These are phyloP conservation scores for Stegophylla sp. DNA, from an alignment of 2,888 invertebrate species.

Conservation along the genomic window DNA sequence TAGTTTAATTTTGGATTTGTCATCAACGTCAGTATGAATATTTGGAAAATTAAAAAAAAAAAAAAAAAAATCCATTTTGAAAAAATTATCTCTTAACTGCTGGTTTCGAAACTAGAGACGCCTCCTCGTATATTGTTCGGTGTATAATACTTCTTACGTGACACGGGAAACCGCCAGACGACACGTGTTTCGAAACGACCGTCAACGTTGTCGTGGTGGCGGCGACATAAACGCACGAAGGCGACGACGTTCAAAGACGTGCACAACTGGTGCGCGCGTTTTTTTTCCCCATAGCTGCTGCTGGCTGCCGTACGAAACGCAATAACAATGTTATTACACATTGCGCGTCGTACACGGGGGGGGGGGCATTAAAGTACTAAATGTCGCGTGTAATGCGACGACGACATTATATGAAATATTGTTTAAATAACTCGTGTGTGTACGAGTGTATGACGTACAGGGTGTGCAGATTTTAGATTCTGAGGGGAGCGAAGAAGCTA, in stretches of 20 bases:
- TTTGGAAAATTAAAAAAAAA: no score
- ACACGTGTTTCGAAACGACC: neutral
- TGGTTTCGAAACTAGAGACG: no score
- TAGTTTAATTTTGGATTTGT: no score
- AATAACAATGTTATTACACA: neutral
- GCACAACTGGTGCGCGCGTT: neutral
- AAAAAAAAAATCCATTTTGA: no score
- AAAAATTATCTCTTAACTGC: no score
- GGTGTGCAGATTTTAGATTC: no score
- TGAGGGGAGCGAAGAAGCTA: no score
- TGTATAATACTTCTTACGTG: constrained; percentile 12
- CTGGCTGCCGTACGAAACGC: no score
- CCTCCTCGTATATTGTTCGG: neutral
- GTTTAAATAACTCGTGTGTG: neutral
- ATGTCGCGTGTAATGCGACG: neutral
- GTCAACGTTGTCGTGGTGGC: neutral
- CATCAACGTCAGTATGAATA: no score
- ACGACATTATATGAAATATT: no score
- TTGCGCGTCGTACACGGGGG: neutral
- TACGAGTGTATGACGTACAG: no score
- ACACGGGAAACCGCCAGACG: constrained; percentile 27
- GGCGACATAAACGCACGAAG: neutral
- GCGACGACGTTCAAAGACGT: neutral
- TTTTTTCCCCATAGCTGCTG: neutral
- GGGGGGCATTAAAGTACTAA: no score